Conservation (phyloP, 2,888 invertebrate genomes). For the Acrobasis consociella region DNA sequence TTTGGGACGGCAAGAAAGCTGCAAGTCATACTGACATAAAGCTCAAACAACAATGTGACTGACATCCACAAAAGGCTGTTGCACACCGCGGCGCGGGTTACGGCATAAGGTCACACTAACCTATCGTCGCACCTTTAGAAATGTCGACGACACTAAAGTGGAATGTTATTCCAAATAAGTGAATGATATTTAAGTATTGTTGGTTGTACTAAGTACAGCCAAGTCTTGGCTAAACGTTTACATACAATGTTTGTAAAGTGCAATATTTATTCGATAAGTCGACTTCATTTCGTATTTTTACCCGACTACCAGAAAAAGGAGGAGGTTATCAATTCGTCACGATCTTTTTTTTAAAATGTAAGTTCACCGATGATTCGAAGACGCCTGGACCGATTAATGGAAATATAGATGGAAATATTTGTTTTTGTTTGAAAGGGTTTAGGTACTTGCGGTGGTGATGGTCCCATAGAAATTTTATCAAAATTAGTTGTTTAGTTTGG, state of each 20-base stretch:
- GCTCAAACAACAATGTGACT: background rate
- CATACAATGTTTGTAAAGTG: background rate
- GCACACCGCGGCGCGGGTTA: background rate
- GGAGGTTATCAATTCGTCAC: no score
- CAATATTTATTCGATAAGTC: background rate
- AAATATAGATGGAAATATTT: no score
- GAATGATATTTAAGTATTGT: constrained; percentile 1
- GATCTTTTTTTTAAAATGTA: no score
- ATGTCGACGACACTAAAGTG: constrained; percentile 9
- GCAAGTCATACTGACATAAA: background rate
- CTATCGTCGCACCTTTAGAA: constrained; percentile 17
- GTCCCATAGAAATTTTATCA: no score
- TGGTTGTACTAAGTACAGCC: background rate
- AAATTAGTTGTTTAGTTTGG: no score
- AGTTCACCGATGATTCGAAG: no score
- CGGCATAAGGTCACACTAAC: constrained; percentile 15
- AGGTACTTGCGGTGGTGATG: no score
- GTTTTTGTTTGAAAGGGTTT: no score
- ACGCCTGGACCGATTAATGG: no score
- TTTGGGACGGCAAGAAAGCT: background rate
- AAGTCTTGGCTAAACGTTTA: background rate
- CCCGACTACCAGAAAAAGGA: no score
- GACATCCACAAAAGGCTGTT: background rate
- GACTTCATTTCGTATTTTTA: no score
- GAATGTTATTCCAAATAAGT: constrained; percentile 9